Evolutionary conservation across 2,797 vertebrate species (phyloP), one percentile per base, ranked within the genome.

Genomic region (Varecia variegata): DNA sequence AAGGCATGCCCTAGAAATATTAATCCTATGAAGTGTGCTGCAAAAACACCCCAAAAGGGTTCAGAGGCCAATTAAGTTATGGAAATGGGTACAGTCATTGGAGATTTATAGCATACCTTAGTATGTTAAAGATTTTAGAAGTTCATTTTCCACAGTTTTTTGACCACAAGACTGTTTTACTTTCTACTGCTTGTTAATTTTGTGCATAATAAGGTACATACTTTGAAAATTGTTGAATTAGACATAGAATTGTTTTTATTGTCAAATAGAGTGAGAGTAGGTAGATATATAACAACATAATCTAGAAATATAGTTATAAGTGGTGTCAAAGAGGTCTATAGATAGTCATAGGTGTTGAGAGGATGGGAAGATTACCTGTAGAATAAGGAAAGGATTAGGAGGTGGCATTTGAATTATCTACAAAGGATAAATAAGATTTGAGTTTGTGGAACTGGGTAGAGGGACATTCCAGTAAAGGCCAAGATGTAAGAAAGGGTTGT

Each of bases 341-440:
- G 90, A 30, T 94, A 71, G 18, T 52, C 23, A 3, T 35, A 62
- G 21, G 13, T 89, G 11, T 90, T 65, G 54, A 94, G 58, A 90
- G n/a, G 30, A 67, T 52, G 35, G 60, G 23, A 82, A 88, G 35
- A 85, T 60, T 54, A 67, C 27, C 11, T 89, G 23, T 32, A 79
- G 40, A 95, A 97, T 67, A 94, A 45, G 35, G 4, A 76, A 92
- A 87, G 76, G 40, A 71, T 93, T 77, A 82, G 76, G 30, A 94
- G 15, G 12, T 90, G 30, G 12, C 25, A 79, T 83, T 73, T 96
- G n/a, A 93, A 73, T 94, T 77, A 40, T 77, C 14, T 81, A 43
- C 30, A 47, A 50, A 94, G 21, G 3, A 56, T 62, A 79, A 62
- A 8, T 95, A 82, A 45, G n/a, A 86, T 82, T 95, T 88, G 71